Base-by-base conservation (phyloP, 2,888 invertebrate genomes). In the Mimumesa dahlbomi region DNA sequence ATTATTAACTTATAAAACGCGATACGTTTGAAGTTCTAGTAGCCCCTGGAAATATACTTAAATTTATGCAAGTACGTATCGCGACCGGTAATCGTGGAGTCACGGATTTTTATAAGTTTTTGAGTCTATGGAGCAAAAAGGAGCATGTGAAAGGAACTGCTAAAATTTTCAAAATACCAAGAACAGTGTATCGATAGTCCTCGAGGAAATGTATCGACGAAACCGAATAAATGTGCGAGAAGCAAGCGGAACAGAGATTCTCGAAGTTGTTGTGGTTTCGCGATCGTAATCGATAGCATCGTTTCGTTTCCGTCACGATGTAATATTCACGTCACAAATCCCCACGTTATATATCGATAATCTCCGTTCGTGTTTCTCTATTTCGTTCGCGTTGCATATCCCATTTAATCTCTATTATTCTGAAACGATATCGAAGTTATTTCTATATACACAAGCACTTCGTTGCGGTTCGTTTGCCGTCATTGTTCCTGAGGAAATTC, bases 341-440 rank as follows among this genome's bases (percentile, higher is more conserved):
- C 49, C 34, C 31, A 13, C 34, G 36, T 14, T 34, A 7, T 31
- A n/a, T n/a, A 52, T 36, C 59, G 46, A 21, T 52, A 48, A 53
- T 36, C 36, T 5, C 25, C 11, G 5, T 14, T 6, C 21, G 14
- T 34, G 31, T 53, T 48, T 56, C 50, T 25, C 42, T 7, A 62
- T 63, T 36, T 25, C 59, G n/a, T 11, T 2, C n/a, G 4, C 22
- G 22, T 54, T 21, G 13, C 52, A 18, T 45, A 29, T 48, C 21
- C 52, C 42, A 58, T 57, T 69, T 59, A 61, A 64, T 61, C 36
- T 36, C 61, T 53, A 65, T 73, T 65, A 49, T 54, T 38, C 13
- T 36, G 16, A 22, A 48, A 54, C 49, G 48, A 72, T 54, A 62
- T 57, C 49, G 48, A n/a, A 40, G n/a, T 31, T 57, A 21, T n/a